Evolutionary conservation across 2,797 vertebrate genomes (phyloP).

Genomic region (Trachurus trachurus): DNA sequence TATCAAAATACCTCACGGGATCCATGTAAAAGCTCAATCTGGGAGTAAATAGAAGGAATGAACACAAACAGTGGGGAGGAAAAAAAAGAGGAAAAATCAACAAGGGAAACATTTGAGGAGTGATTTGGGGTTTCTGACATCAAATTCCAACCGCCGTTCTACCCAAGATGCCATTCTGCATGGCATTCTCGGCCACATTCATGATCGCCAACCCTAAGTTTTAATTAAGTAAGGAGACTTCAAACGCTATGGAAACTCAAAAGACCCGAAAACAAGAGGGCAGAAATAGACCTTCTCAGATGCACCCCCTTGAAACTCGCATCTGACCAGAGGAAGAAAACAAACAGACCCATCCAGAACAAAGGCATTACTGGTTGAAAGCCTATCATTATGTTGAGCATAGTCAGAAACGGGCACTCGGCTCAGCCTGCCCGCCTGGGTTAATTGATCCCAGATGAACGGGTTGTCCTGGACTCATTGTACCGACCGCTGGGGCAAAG

Average conservation of each 20-base stretch:
- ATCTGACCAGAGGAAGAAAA: slow-evolving; percentile 75
- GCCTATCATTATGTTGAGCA: slow-evolving; percentile 79
- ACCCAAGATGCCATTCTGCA: slow-evolving; percentile 70
- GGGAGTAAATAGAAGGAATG: slow-evolving; percentile 36
- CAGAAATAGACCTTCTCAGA: slow-evolving; percentile 74
- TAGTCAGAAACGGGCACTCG: slow-evolving; percentile 64
- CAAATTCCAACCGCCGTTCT: slow-evolving; percentile 62
- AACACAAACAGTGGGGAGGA: slow-evolving; percentile 39
- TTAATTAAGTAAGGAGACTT: slow-evolving; percentile 76
- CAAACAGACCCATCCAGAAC: slow-evolving; percentile 77
- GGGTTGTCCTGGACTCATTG: slow-evolving; percentile 55
- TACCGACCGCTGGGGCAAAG: slow-evolving; percentile 29
- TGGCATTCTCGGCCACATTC: slow-evolving; percentile 67
- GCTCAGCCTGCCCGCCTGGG: slow-evolving; percentile 52
- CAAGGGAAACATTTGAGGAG: slow-evolving; percentile 59
- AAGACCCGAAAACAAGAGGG: slow-evolving; percentile 67
- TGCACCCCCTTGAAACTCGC: slow-evolving; percentile 63
- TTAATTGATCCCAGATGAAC: slow-evolving; percentile 82
- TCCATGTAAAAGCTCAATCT: slow-evolving; percentile 38
- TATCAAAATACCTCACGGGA: slow-evolving; percentile 4
- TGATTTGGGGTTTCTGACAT: slow-evolving; percentile 71
- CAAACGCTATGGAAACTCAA: slow-evolving; percentile 66
- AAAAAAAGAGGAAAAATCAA: slow-evolving; percentile 38
- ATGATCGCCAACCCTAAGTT: slow-evolving; percentile 67
- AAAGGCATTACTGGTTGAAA: slow-evolving; percentile 73